Evolutionary conservation across 2,113 vertebrate species (phyloP), one percentile per base, ranked within the genome.

Genomic region (Piprites chloris): DNA sequence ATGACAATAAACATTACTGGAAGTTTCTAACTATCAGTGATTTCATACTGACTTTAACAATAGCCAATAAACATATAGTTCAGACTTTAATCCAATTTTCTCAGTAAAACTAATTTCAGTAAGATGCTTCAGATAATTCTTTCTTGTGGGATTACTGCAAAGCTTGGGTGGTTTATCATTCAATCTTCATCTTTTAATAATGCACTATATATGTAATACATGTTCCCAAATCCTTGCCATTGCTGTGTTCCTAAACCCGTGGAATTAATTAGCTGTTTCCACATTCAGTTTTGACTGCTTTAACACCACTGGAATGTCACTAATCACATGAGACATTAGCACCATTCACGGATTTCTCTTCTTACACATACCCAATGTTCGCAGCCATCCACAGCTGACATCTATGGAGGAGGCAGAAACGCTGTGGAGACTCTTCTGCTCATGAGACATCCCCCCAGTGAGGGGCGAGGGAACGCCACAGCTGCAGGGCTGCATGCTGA

Each of bases 181-280:
- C 91, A 65, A 39, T 93, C 53, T 91, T 78, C 50, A 11, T 85
- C 50, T 89, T 94, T 89, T 91, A 72, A 93, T 95, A 66, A 93
- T 47, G 44, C 41, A 9, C 58, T 61, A 26, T 72, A 27, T 67
- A 41, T 49, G 52, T 82, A 94, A 78, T 92, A 44, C 66, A 75
- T 53, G 62, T 93, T 84, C 76, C 49, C 35, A 85, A 78, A 81
- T 46, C 39, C n/a, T 75, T 17, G 3, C 49, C 87, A 95, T 58
- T 16, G 19, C 53, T 85, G 55, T 21, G 39, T 37, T 91, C 80
- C 65, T 78, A 95, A 94, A 81, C 28, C 49, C 28, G 1, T 75
- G 91, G 87, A 85, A 95, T 75, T 79, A 96, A 96, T 95, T 95
- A 95, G 26, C 80, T 72, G 46, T 69, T 96, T 95, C 63, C 85